These are phyloP conservation scores for Lethocerus indicus DNA, from an alignment of 1,140 invertebrate species.

Conservation along the genomic window DNA sequence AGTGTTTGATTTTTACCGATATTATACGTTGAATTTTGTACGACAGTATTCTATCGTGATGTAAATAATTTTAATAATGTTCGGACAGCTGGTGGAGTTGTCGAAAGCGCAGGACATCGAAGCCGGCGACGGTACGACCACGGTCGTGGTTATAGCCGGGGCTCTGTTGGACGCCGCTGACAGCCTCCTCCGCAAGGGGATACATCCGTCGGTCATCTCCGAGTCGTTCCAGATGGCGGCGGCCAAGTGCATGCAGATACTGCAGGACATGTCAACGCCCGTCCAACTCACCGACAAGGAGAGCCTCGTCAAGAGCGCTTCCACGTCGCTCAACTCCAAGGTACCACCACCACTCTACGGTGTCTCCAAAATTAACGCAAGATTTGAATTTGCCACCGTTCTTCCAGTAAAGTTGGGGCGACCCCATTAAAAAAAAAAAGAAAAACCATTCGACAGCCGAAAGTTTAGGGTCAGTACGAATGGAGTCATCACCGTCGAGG, in stretches of 20 bases:
- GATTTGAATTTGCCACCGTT: too few relatives aligned
- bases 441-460: too few relatives aligned
- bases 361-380: too few relatives aligned
- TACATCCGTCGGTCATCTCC: constrained; percentile 95
- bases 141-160: constrained; percentile 91
- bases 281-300: constrained; percentile 78
- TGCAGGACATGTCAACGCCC: constrained; percentile 70
- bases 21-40: too few relatives aligned
- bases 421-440: too few relatives aligned
- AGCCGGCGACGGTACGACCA: constrained; percentile 98
- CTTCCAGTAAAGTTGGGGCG: too few relatives aligned
- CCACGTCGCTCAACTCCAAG: constrained; percentile 96
- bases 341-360: too few relatives aligned
- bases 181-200: constrained; percentile 81
- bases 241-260: constrained; percentile 65
- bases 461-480: too few relatives aligned
- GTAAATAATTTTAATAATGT: constrained; percentile 11
- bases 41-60: too few relatives aligned
- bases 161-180: constrained; percentile 87
- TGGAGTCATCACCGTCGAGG: too few relatives aligned
- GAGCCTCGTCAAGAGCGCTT: constrained; percentile 81
- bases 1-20: too few relatives aligned
- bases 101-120: constrained; percentile 98
- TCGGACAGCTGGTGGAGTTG: constrained; percentile 78
- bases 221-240: constrained; percentile 91